A percentile compares a stretch with the other conserved stretches of the same genome.
Evolutionary conservation across 2,113 vertebrate species (phyloP).

Genomic region (Catharus minimus): DNA sequence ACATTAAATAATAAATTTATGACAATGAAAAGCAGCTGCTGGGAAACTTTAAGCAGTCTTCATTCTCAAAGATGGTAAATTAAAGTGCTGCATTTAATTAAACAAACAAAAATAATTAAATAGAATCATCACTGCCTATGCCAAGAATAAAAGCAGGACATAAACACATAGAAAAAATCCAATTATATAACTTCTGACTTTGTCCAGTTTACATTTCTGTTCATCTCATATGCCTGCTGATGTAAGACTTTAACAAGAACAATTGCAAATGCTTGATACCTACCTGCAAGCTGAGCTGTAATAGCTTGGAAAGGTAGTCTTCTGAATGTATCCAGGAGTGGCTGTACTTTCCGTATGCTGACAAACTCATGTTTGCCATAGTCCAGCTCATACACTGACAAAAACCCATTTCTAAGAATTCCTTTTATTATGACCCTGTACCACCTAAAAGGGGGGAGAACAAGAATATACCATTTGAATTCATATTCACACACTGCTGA

Average conservation of each 20-base stretch:
- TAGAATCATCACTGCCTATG: not conserved
- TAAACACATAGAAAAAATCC: not conserved
- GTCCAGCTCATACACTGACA: conserved; percentile 90
- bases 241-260: not conserved
- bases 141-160: not conserved
- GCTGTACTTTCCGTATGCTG: conserved; percentile 74
- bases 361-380: conserved; percentile 91
- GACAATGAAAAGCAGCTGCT: not conserved
- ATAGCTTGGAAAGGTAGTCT: conserved; percentile 92
- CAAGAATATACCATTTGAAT: not conserved
- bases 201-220: not conserved
- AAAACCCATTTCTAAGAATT: conserved; percentile 82
- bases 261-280: not conserved
- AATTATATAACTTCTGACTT: not conserved
- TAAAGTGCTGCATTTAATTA: not conserved
- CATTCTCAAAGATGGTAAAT: not conserved
- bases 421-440: conserved; percentile 89
- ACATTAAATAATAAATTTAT: not conserved
- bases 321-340: conserved; percentile 82
- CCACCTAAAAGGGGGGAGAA: conserved; percentile 78
- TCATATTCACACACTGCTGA: not conserved
- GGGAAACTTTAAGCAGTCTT: not conserved
- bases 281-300: conserved; percentile 90
- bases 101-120: not conserved
- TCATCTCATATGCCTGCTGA: not conserved